Evolutionary conservation across 2,113 vertebrate species (phyloP).

Genomic region (Gasterosteus nipponicus): DNA sequence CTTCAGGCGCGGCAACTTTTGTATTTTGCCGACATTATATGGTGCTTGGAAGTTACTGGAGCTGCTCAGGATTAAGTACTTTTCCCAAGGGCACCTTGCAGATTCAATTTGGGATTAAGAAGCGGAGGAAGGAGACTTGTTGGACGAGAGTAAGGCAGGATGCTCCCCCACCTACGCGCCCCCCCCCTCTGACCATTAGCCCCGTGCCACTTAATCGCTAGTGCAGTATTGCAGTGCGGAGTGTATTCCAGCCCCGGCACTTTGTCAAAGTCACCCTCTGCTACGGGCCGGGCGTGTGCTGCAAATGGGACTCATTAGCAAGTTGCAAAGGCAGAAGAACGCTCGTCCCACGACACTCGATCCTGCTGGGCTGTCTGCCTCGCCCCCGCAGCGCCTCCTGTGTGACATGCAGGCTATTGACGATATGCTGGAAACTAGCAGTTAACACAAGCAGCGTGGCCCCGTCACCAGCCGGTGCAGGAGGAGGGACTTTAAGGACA

Average conservation of each 20-base stretch:
- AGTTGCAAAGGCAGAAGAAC: constrained; percentile 61
- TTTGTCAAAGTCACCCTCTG: constrained; percentile 77
- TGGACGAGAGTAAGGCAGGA: constrained; percentile 59
- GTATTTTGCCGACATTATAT: constrained; percentile 60
- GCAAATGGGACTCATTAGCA: constrained; percentile 80
- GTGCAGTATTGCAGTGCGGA: constrained; percentile 62
- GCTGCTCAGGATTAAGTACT: constrained; percentile 74
- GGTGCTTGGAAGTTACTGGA: constrained; percentile 59
- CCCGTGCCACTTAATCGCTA: constrained; percentile 69
- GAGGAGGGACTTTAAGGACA: not conserved
- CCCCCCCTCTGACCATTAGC: constrained; percentile 57
- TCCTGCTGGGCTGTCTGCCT: constrained; percentile 43
- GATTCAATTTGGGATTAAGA: constrained; percentile 82
- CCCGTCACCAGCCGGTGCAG: not conserved
- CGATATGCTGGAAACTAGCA: constrained; percentile 42
- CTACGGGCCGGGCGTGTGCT: constrained; percentile 56
- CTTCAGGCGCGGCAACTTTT: constrained; percentile 50
- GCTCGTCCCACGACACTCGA: constrained; percentile 57
- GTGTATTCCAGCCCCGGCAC: constrained; percentile 64
- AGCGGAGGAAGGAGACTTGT: constrained; percentile 71
- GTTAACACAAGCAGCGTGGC: constrained; percentile 20
- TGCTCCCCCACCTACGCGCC: constrained; percentile 54
- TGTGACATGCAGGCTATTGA: constrained; percentile 48
- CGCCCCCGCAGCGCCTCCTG: constrained; percentile 2
- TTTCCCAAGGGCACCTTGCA: constrained; percentile 79